Evolutionary conservation across 2,888 invertebrate species (phyloP).

Genomic region (Rhagium mordax): DNA sequence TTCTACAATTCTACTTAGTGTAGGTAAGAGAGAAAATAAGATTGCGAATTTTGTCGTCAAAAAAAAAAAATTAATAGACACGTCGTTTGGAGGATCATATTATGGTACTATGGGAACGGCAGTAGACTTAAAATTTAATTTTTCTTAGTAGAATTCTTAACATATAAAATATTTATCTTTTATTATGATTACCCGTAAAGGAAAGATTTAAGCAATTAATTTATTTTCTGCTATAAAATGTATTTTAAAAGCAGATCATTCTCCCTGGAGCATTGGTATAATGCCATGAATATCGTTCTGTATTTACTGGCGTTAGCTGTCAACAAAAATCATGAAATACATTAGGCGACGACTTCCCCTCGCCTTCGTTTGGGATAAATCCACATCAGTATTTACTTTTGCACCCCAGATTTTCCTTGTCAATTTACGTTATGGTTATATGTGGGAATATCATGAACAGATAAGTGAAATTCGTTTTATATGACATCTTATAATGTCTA

Average conservation of each 20-base stretch:
- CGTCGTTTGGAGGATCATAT: too few relatives aligned
- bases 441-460: not conserved
- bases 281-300: not conserved
- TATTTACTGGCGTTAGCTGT: constrained; percentile 4
- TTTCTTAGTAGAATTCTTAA: too few relatives aligned
- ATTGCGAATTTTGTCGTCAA: too few relatives aligned
- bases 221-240: not conserved
- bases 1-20: too few relatives aligned
- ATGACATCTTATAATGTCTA: not conserved
- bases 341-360: constrained; percentile 14
- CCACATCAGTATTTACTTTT: constrained; percentile 11
- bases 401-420: constrained; percentile 20
- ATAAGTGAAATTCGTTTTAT: constrained; percentile 3
- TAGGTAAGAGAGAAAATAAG: too few relatives aligned
- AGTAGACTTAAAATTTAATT: too few relatives aligned
- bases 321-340: constrained; percentile 23
- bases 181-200: too few relatives aligned
- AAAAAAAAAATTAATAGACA: too few relatives aligned
- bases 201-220: too few relatives aligned
- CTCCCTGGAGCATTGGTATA: not conserved
- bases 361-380: constrained; percentile 20
- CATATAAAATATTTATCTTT: too few relatives aligned
- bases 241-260: not conserved
- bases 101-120: too few relatives aligned
- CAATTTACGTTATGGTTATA: constrained; percentile 20